Percentiles rank a stretch among this genome's conserved stretches.
Conservation (phyloP, 2,797 vertebrate genomes). For the Dicrostonyx torquatus region DNA sequence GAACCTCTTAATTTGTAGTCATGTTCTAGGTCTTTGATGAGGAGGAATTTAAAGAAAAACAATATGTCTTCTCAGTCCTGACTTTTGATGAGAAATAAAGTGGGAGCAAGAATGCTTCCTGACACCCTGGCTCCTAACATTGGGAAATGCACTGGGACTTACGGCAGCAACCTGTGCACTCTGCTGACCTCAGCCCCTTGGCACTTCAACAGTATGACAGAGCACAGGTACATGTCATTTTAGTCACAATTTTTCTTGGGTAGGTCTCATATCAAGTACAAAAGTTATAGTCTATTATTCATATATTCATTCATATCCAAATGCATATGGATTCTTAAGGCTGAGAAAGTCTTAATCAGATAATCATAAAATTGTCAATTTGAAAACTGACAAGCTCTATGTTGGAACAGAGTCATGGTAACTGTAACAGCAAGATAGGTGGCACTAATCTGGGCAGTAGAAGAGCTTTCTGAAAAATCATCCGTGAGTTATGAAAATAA, state of each 20-base stretch:
- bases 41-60: not conserved
- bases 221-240: not conserved
- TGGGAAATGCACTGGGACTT: not conserved
- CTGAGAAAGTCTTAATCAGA: not conserved
- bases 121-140: not conserved
- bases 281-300: not conserved
- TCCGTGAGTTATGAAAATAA: not conserved
- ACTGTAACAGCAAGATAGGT: not conserved
- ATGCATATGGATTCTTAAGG: not conserved
- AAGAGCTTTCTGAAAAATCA: not conserved
- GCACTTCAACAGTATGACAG: not conserved
- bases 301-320: not conserved
- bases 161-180: not conserved
- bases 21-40: not conserved
- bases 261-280: not conserved
- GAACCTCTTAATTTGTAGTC: not conserved
- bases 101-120: no score
- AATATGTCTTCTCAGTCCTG: not conserved
- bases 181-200: not conserved
- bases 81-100: not conserved
- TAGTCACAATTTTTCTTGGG: not conserved
- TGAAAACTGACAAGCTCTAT: not conserved
- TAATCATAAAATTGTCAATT: not conserved
- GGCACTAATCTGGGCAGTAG: not conserved
- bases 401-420: not conserved